phyloP scores from a whole-genome alignment of 2,888 invertebrate species.

The Adelognathus sp. region DNA sequence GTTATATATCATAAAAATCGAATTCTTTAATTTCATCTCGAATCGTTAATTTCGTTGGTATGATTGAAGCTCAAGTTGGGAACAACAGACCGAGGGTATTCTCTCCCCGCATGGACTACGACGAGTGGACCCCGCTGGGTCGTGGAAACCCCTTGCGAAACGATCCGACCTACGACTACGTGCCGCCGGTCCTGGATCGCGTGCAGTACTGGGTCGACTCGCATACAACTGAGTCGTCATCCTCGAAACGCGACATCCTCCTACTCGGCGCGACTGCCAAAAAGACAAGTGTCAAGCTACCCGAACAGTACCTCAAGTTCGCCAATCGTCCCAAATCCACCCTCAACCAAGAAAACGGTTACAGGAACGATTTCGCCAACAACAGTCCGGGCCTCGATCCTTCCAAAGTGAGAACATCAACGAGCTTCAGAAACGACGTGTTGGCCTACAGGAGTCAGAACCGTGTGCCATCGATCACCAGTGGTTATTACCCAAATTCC shows the following conservation, averaged over 20 bases:
- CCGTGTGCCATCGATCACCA: constrained; percentile 67
- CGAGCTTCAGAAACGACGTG: constrained; percentile 67
- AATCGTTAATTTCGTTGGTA: not conserved
- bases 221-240: constrained; percentile 83
- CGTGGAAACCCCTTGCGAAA: constrained; percentile 91
- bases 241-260: constrained; percentile 87
- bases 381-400: constrained; percentile 73
- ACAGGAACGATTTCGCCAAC: constrained; percentile 70
- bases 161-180: constrained; percentile 93
- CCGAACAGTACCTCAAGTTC: constrained; percentile 82
- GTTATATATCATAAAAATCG: too few relatives aligned
- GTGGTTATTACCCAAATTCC: constrained; percentile 70
- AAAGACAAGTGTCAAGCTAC: constrained; percentile 84
- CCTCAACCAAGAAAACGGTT: constrained; percentile 71
- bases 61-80: constrained; percentile 64
- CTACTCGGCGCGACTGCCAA: constrained; percentile 87
- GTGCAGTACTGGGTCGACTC: constrained; percentile 92
- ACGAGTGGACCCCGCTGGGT: constrained; percentile 92
- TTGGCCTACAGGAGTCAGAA: constrained; percentile 67
- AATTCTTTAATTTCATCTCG: not conserved
- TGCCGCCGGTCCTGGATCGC: constrained; percentile 89
- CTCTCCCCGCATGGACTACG: constrained; percentile 91
- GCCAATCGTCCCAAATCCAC: constrained; percentile 82
- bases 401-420: constrained; percentile 78
- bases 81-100: constrained; percentile 81